A percentile compares a stretch with the other conserved stretches of the same genome.
Evolutionary conservation across 2,888 invertebrate genomes (phyloP).

Genomic region (Idaea dimidiata): DNA sequence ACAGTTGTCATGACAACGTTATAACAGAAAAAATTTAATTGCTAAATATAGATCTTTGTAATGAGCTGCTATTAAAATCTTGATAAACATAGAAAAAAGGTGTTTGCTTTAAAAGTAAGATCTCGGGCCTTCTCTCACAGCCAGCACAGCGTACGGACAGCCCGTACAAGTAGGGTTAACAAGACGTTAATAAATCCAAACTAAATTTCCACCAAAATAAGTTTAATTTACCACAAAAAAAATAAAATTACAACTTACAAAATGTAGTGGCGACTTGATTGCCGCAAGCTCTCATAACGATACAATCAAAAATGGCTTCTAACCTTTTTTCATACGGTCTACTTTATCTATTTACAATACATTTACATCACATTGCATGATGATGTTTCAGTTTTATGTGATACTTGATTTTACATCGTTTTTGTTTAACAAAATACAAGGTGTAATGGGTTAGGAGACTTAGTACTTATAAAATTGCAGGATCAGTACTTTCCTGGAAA

Average conservation of each 20-base stretch:
- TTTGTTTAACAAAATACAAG: background rate
- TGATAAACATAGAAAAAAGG: too few species aligned
- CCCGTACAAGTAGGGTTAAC: too few species aligned
- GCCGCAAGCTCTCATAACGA: conserved; percentile 44
- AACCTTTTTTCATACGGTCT: conserved; percentile 8
- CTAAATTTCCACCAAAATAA: conserved; percentile 27
- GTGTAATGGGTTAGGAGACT: background rate
- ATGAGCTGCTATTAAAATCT: too few species aligned
- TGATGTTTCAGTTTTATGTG: conserved; percentile 9
- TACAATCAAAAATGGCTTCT: conserved; percentile 21
- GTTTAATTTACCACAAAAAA: conserved; percentile 26
- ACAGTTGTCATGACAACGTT: too few species aligned
- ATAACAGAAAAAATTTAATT: too few species aligned
- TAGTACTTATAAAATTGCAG: background rate
- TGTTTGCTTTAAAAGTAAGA: too few species aligned
- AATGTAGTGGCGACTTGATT: conserved; percentile 35
- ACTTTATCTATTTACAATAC: background rate
- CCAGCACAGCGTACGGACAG: too few species aligned
- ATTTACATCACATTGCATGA: conserved; percentile 25
- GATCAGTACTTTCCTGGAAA: background rate
- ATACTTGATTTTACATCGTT: background rate
- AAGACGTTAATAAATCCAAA: conserved; percentile 13
- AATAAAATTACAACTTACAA: conserved; percentile 29
- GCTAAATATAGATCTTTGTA: too few species aligned
- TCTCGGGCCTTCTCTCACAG: too few species aligned